Percentiles rank a stretch among this genome's conserved stretches.
These are phyloP conservation scores for Ladona fulva DNA, from an alignment of 1,140 invertebrate species.

Conservation along the genomic window DNA sequence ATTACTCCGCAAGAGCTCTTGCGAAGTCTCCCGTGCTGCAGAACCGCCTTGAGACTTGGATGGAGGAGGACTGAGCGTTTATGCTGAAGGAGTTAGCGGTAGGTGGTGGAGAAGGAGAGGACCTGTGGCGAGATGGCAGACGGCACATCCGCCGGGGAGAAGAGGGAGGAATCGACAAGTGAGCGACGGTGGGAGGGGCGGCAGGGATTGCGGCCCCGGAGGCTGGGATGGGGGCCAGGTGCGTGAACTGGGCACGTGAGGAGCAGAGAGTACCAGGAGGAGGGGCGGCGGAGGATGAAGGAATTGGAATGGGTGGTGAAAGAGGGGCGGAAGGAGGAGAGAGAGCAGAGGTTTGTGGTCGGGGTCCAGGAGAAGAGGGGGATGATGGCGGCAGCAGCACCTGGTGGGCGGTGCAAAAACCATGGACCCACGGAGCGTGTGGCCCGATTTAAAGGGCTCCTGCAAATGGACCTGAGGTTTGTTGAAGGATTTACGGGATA, in stretches of 20 bases:
- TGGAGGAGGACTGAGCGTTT: too few relatives aligned
- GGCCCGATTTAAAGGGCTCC: background rate
- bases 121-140: background rate
- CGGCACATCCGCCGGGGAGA: background rate
- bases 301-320: background rate
- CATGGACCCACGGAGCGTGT: background rate
- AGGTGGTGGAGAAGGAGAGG: background rate
- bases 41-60: too few relatives aligned
- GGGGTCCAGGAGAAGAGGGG: background rate
- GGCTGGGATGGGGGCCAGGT: background rate
- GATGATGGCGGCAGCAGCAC: background rate
- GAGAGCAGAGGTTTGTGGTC: background rate
- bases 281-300: background rate
- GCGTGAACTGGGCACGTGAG: background rate
- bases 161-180: background rate
- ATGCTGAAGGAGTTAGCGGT: background rate
- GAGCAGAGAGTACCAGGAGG: background rate
- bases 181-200: background rate
- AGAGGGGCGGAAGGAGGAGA: background rate
- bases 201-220: background rate
- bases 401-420: too few relatives aligned
- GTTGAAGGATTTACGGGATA: too few relatives aligned
- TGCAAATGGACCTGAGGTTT: too few relatives aligned
- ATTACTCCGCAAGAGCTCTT: too few relatives aligned
- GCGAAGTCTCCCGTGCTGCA: too few relatives aligned